Evolutionary conservation across 2,797 vertebrate species (phyloP), one percentile per base, ranked within the genome.

Genomic region (Sparus aurata): DNA sequence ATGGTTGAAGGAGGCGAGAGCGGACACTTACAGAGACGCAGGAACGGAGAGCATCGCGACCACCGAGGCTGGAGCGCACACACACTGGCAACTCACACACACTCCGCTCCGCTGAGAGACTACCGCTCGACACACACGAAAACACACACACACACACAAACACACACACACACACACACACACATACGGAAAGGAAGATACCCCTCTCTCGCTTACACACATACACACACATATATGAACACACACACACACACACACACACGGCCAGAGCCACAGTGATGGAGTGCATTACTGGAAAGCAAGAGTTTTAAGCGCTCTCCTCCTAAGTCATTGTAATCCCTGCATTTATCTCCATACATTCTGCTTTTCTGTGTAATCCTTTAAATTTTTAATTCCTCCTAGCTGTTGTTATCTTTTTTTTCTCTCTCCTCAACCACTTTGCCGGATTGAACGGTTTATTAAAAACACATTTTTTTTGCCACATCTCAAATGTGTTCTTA

Each of bases 301-400:
- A 92, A 83, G 92, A 95, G 84, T 95, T 94, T 93, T 92, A 95
- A 94, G 92, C 91, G 87, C 94, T 93, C 91, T 91, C 86, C 93
- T 92, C 93, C 91, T 95, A 96, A 96, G 85, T 95, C 94, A 95
- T 93, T 94, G 93, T 95, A 96, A 96, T 95, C 95, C 95, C 89
- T 83, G 84, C 92, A 91, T 95, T 95, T 95, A 95, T 95, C 94
- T 93, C 89, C 89, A 94, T 94, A 95, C 94, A 93, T 94, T 95
- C 95, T 94, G 94, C 93, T 95, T 95, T 95, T 89, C 80, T 59
- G 49, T 93, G 92, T 95, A 96, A 96, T 95, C 95, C 95, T 90
- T 91, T 92, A 92, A 91, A 94, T 95, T 92, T 95, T 91, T 95
- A 95, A 95, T 95, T 95, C 95, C 94, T 93, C 87, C 87, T 94